Evolutionary conservation across 1,140 invertebrate species (phyloP).

Genomic region (Drosophila orena): DNA sequence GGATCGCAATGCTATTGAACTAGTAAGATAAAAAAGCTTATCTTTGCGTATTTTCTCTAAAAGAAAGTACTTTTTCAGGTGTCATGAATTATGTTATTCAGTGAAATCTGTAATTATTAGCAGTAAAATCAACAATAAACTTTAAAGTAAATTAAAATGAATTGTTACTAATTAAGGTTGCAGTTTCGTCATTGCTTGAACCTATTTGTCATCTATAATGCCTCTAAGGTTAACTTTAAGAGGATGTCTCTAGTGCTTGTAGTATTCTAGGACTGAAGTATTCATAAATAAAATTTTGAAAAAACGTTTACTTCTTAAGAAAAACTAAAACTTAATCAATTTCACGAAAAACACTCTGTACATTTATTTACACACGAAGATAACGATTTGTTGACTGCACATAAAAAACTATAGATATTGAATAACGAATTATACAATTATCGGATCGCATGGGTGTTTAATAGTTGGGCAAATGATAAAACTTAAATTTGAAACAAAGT

Average conservation of each 20-base stretch:
- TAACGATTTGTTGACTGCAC: constrained; percentile 48
- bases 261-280: constrained; percentile 3
- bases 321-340: constrained; percentile 34
- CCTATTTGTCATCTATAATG: constrained; percentile 12
- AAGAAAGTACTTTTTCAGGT: constrained; percentile 1
- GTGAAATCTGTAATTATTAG: constrained; percentile 1
- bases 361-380: constrained; percentile 80
- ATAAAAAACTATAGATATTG: constrained; percentile 47
- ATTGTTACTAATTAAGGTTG: neutral
- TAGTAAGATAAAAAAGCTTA: constrained; percentile 7
- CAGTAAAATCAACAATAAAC: neutral
- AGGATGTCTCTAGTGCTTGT: constrained; percentile 19
- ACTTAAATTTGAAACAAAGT: constrained; percentile 64
- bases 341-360: constrained; percentile 69
- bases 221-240: constrained; percentile 14
- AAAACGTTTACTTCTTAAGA: constrained; percentile 4
- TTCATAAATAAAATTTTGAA: constrained; percentile 10
- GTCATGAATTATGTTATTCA: neutral
- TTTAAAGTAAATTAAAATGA: neutral
- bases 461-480: constrained; percentile 67
- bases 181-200: neutral
- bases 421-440: constrained; percentile 67
- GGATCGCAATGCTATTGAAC: constrained; percentile 1
- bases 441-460: constrained; percentile 64
- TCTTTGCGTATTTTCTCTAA: constrained; percentile 14